Percentiles rank a stretch among this genome's conserved stretches.
Evolutionary conservation across 1,140 invertebrate genomes (phyloP).

Genomic region (Triops cancriformis): DNA sequence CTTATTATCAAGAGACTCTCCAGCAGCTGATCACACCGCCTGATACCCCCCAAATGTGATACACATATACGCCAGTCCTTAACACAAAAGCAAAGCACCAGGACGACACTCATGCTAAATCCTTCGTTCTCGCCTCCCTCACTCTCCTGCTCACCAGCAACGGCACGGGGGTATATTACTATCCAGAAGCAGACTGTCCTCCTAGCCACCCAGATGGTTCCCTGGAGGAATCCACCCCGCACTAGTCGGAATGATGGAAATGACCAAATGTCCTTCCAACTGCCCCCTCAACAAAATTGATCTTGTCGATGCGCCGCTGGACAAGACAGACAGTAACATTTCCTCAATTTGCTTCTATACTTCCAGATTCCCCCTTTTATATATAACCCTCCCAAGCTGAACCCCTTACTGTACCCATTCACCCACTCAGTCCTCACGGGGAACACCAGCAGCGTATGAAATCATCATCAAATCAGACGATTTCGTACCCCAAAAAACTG

Average conservation of each 20-base stretch:
- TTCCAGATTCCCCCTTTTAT: background rate
- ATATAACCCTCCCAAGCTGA: background rate
- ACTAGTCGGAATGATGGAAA: background rate
- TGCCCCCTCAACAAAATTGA: background rate
- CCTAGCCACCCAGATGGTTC: background rate
- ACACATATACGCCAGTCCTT: background rate
- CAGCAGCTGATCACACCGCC: conserved; percentile 11
- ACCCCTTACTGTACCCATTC: background rate
- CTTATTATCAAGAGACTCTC: conserved; percentile 10
- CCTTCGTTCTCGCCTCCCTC: background rate
- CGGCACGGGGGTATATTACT: background rate
- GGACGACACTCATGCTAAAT: background rate
- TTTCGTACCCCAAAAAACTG: background rate
- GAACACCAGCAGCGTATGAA: too few species aligned
- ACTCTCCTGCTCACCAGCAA: background rate
- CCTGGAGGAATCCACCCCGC: background rate
- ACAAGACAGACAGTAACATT: background rate
- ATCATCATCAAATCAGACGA: background rate
- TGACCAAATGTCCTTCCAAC: conserved; percentile 4
- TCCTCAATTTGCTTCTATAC: background rate
- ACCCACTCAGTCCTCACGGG: background rate
- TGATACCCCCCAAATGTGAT: background rate
- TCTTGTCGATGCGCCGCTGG: conserved; percentile 6
- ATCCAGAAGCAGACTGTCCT: background rate
- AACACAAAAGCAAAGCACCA: background rate